A percentile compares a stretch with the other conserved stretches of the same genome.
Evolutionary conservation across 1,140 invertebrate species (phyloP).

Genomic region (Drosophila orena): DNA sequence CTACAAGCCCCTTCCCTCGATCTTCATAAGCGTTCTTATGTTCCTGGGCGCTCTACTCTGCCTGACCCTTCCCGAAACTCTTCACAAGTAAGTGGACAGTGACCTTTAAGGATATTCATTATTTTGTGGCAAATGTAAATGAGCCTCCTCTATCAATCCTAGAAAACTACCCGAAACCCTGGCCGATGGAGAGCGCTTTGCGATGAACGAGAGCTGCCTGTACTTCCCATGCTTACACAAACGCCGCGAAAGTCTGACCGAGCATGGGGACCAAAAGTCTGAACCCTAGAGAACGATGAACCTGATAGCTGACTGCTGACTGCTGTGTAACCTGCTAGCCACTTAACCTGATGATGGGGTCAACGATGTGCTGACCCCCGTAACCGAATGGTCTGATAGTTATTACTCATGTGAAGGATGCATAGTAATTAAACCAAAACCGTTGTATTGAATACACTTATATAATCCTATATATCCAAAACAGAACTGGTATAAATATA

Average conservation of each 20-base stretch:
- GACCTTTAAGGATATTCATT: no score
- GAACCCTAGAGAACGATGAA: constrained; percentile 34
- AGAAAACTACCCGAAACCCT: constrained; percentile 86
- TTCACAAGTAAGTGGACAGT: constrained; percentile 80
- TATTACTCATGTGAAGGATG: constrained; percentile 68
- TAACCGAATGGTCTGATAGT: constrained; percentile 76
- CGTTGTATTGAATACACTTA: constrained; percentile 39
- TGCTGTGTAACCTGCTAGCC: constrained; percentile 31
- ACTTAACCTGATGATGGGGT: constrained; percentile 67
- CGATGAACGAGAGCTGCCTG: constrained; percentile 85
- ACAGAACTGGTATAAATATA: constrained; percentile 47
- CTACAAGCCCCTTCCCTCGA: constrained; percentile 86
- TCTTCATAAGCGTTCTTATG: constrained; percentile 86
- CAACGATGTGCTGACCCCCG: constrained; percentile 42
- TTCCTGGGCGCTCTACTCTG: constrained; percentile 86
- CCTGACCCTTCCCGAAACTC: constrained; percentile 87
- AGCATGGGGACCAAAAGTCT: constrained; percentile 51
- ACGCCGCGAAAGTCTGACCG: constrained; percentile 37
- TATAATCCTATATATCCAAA: constrained; percentile 28
- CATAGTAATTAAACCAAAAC: constrained; percentile 61
- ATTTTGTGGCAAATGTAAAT: no score
- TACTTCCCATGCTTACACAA: constrained; percentile 75
- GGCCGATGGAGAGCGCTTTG: constrained; percentile 87
- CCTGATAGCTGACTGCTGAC: constrained; percentile 13
- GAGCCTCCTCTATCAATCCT: background rate